These are phyloP conservation scores for Caranx ignobilis DNA, from an alignment of 2,113 vertebrate genomes.

Conservation along the genomic window DNA sequence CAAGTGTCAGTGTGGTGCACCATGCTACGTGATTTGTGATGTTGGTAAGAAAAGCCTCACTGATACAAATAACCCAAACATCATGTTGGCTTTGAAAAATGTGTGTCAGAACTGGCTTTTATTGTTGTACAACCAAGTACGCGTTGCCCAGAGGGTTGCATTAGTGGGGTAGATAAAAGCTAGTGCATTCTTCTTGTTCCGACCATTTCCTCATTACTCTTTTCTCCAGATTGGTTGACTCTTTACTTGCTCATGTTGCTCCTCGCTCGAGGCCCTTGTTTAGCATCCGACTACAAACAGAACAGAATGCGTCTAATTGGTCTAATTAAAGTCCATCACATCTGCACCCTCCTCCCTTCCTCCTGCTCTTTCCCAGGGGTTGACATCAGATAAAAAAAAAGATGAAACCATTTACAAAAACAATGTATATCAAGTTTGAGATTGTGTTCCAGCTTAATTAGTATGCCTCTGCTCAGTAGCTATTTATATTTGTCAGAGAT, in stretches of 20 bases:
- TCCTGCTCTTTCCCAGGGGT: constrained; percentile 13
- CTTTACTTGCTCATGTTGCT: background rate
- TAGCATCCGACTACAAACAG: constrained; percentile 25
- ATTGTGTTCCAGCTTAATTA: background rate
- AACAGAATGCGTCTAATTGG: constrained; percentile 30
- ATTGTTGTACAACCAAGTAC: background rate
- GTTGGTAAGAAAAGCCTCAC: background rate
- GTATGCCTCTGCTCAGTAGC: too few relatives aligned
- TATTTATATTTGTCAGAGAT: background rate
- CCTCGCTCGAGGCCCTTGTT: background rate
- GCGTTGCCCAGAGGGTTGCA: constrained; percentile 30
- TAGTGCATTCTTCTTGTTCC: constrained; percentile 7
- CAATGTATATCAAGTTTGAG: background rate
- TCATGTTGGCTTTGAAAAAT: constrained; percentile 21
- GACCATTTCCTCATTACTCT: background rate
- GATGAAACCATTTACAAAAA: constrained; percentile 14
- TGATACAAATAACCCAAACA: background rate
- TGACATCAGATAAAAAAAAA: constrained; percentile 9
- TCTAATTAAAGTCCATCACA: constrained; percentile 47
- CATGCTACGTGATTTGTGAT: background rate
- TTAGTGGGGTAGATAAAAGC: constrained; percentile 40
- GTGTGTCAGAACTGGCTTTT: constrained; percentile 13
- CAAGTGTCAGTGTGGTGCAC: background rate
- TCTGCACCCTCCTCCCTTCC: constrained; percentile 23
- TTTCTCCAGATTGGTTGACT: background rate